Evolutionary conservation across 2,797 vertebrate genomes (phyloP).

Genomic region (Sebastes taczanowskii): DNA sequence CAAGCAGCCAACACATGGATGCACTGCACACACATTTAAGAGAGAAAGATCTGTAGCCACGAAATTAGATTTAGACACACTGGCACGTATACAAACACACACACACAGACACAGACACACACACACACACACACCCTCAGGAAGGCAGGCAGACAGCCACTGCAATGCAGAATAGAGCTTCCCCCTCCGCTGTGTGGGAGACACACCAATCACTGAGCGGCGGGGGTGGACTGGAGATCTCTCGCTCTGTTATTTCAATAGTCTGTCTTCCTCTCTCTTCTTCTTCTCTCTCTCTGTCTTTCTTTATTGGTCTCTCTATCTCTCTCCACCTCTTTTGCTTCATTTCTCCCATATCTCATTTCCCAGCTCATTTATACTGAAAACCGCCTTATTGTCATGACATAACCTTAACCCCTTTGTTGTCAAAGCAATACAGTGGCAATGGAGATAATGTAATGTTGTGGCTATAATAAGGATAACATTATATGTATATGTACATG

Average conservation of each 20-base stretch:
- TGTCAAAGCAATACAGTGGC: background rate
- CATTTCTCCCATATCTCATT: background rate
- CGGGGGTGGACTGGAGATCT: constrained; percentile 42
- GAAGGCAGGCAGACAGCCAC: constrained; percentile 51
- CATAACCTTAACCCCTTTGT: background rate
- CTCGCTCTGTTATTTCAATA: constrained; percentile 9
- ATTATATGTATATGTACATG: no score
- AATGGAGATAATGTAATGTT: background rate
- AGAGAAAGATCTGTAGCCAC: constrained; percentile 2
- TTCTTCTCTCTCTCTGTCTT: background rate
- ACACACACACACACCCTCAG: constrained; percentile 20
- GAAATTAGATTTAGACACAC: constrained; percentile 15
- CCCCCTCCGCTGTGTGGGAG: constrained; percentile 48
- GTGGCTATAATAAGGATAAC: background rate
- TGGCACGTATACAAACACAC: background rate
- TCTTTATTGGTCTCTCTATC: background rate
- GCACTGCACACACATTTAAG: background rate
- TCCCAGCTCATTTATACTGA: background rate
- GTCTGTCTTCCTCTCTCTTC: constrained; percentile 5
- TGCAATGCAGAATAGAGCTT: constrained; percentile 73
- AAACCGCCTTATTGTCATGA: background rate
- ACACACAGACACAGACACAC: constrained; percentile 1
- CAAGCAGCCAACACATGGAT: background rate
- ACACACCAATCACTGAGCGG: constrained; percentile 52
- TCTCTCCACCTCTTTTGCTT: background rate